These are phyloP conservation scores for Buceros bicornis DNA, from an alignment of 2,797 vertebrate genomes.

Conservation along the genomic window DNA sequence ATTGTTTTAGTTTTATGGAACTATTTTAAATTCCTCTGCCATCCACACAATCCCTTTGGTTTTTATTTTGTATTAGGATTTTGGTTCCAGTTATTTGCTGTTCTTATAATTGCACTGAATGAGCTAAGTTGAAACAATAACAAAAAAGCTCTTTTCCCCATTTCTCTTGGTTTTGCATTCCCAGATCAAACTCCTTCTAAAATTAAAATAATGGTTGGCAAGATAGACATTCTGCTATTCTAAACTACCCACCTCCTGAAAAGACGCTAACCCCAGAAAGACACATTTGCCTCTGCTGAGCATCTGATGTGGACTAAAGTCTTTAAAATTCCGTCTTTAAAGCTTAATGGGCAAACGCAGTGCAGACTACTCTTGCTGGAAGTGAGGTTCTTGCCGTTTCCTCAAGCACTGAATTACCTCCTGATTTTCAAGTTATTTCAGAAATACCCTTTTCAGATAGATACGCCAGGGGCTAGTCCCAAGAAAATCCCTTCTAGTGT, in stretches of 20 bases:
- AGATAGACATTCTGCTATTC: not conserved
- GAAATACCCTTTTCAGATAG: conserved; percentile 64
- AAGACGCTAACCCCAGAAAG: not conserved
- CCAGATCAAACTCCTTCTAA: not conserved
- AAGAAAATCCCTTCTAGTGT: conserved; percentile 54
- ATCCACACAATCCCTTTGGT: not conserved
- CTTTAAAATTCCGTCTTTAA: conserved; percentile 57
- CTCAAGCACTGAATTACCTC: conserved; percentile 57
- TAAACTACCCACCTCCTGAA: not conserved
- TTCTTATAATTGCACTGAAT: not conserved
- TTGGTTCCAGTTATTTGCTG: conserved; percentile 23
- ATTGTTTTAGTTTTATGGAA: conserved; percentile 14
- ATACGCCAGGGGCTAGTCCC: conserved; percentile 67
- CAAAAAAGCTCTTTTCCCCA: not conserved
- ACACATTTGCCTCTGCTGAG: not conserved
- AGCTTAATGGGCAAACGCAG: conserved; percentile 67
- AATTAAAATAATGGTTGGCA: not conserved
- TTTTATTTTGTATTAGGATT: conserved; percentile 30
- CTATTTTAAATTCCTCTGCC: conserved; percentile 37
- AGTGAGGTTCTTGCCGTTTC: conserved; percentile 73
- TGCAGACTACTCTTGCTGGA: conserved; percentile 73
- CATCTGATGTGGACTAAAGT: not conserved
- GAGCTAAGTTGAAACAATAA: not conserved
- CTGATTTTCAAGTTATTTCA: conserved; percentile 31
- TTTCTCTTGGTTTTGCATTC: not conserved